A percentile compares a stretch with the other conserved stretches of the same genome.
These are phyloP conservation scores for Lithophane ornitopus DNA, from an alignment of 2,888 invertebrate species.

Conservation along the genomic window DNA sequence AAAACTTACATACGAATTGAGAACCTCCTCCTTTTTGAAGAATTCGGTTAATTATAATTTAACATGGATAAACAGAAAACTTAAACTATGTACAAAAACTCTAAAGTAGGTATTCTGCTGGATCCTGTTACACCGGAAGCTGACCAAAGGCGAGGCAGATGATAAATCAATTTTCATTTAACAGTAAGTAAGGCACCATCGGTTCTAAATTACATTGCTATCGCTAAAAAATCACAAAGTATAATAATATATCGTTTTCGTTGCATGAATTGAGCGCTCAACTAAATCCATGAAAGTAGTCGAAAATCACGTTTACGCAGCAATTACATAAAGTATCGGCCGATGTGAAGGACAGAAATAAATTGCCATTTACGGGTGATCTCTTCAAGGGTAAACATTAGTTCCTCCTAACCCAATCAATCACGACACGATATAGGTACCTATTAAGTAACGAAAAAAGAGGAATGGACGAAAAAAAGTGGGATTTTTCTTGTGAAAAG, in stretches of 20 bases:
- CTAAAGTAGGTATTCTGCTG: no score
- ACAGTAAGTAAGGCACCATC: no score
- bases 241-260: not conserved
- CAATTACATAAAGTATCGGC: constrained; percentile 19
- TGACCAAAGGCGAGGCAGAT: no score
- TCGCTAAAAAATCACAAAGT: not conserved
- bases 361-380: constrained; percentile 53
- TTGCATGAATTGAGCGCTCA: constrained; percentile 7
- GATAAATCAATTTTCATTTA: no score
- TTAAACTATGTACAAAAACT: no score
- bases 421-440: constrained; percentile 34
- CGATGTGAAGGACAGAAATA: constrained; percentile 47
- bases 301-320: constrained; percentile 26
- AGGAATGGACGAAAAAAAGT: not conserved
- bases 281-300: constrained; percentile 13
- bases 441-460: constrained; percentile 25
- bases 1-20: no score
- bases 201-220: no score
- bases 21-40: no score
- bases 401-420: constrained; percentile 53
- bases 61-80: no score
- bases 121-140: no score
- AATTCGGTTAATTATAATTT: no score
- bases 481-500: constrained; percentile 9
- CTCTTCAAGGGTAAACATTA: constrained; percentile 57